Evolutionary conservation across 2,888 invertebrate species (phyloP).

Genomic region (Anthrax anthrax): DNA sequence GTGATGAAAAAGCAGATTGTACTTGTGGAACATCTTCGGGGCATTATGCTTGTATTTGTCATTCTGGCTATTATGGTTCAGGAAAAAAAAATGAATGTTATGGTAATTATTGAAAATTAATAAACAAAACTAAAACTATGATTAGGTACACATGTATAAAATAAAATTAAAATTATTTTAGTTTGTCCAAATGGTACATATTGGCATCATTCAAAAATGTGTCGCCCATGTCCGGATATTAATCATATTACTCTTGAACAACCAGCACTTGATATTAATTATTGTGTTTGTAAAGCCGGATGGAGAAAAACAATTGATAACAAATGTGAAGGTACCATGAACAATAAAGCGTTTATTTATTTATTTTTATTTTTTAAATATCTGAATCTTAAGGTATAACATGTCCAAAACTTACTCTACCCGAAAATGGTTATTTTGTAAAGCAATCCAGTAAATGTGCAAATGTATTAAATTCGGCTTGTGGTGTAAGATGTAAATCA

Average conservation of each 20-base stretch:
- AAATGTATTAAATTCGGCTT: conserved; percentile 53
- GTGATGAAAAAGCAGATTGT: conserved; percentile 45
- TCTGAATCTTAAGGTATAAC: conserved; percentile 34
- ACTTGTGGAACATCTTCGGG: conserved; percentile 53
- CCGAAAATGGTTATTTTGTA: conserved; percentile 52
- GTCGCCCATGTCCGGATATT: conserved; percentile 45
- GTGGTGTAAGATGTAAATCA: conserved; percentile 50
- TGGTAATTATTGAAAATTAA: conserved; percentile 33
- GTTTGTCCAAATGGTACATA: conserved; percentile 52
- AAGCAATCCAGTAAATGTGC: conserved; percentile 41
- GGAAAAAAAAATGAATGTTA: conserved; percentile 44
- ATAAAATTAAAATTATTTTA: conserved; percentile 18
- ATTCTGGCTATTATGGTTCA: conserved; percentile 48
- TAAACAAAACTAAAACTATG: too few relatives aligned
- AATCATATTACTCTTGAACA: conserved; percentile 43
- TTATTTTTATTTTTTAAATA: background rate
- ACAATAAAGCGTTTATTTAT: background rate
- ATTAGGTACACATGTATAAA: too few relatives aligned
- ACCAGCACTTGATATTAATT: conserved; percentile 39
- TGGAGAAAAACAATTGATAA: conserved; percentile 37
- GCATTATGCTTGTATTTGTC: conserved; percentile 52
- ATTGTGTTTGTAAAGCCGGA: conserved; percentile 49
- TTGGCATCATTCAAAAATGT: conserved; percentile 39
- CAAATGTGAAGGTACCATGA: conserved; percentile 37
- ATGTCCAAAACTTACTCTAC: conserved; percentile 43